Conservation (phyloP, 2,888 invertebrate genomes). For the Acanthoscelides obtectus region DNA sequence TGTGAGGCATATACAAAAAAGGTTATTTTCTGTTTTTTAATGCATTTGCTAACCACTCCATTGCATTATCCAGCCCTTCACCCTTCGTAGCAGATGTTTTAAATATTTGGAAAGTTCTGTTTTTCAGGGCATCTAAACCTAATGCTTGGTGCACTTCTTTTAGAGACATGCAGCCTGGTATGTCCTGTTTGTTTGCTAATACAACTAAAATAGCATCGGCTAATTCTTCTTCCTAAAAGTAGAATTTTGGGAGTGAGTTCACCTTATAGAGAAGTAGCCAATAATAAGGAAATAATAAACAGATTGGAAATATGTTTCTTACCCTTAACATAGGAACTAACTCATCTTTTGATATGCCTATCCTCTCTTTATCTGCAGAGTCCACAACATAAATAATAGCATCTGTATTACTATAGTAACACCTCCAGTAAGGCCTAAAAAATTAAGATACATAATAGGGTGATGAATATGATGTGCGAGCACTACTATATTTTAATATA, state of each 20-base stretch:
- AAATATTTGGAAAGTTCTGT: conserved; percentile 98
- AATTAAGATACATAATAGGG: background rate
- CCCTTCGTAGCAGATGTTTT: conserved; percentile 98
- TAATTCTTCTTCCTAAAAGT: conserved; percentile 87
- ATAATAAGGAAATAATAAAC: conserved; percentile 5
- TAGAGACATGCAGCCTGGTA: conserved; percentile 94
- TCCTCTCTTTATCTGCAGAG: conserved; percentile 96
- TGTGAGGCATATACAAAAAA: background rate
- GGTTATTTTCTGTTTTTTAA: conserved; percentile 82
- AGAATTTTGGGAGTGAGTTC: background rate
- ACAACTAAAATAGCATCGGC: conserved; percentile 94
- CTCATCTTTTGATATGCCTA: conserved; percentile 98
- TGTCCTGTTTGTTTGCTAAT: conserved; percentile 98
- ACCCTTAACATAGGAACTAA: conserved; percentile 95
- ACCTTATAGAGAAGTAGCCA: conserved; percentile 8
- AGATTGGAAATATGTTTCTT: conserved; percentile 35
- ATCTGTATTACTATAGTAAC: conserved; percentile 99
- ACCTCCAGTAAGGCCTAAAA: conserved; percentile 97
- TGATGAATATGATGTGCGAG: background rate
- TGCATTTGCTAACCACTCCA: conserved; percentile 97
- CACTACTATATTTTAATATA: no score
- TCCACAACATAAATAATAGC: conserved; percentile 99
- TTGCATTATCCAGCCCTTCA: conserved; percentile 96
- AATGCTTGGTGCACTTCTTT: conserved; percentile 96
- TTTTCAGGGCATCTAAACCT: conserved; percentile 90